Evolutionary conservation across 2,888 invertebrate species (phyloP).

Genomic region (Tuberolachnus salignus): DNA sequence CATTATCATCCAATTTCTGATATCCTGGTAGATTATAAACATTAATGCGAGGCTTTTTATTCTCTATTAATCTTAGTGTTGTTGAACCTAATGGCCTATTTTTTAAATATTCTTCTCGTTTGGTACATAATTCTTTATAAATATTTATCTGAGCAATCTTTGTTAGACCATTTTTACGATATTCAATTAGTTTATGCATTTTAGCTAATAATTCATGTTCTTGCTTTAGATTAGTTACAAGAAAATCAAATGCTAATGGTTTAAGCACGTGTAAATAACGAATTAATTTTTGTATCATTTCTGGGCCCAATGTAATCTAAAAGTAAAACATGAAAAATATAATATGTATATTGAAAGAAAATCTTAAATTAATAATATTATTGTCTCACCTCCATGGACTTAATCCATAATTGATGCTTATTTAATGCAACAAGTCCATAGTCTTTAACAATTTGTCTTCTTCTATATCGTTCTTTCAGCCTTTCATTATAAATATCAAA

Average conservation of each 20-base stretch:
- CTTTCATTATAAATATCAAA: slow-evolving; percentile 78
- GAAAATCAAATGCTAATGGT: slow-evolving; percentile 75
- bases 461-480: slow-evolving; percentile 74
- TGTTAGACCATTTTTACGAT: slow-evolving; percentile 51
- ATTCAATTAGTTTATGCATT: slow-evolving; percentile 57
- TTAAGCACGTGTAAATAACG: slow-evolving; percentile 78
- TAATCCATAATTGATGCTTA: slow-evolving; percentile 70
- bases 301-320: slow-evolving; percentile 67
- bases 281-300: slow-evolving; percentile 68
- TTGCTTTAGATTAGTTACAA: slow-evolving; percentile 77
- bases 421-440: slow-evolving; percentile 81
- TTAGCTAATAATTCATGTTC: slow-evolving; percentile 62
- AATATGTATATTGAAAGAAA: slow-evolving; percentile 62
- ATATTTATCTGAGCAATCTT: slow-evolving; percentile 38
- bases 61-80: slow-evolving; percentile 30
- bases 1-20: slow-evolving; percentile 73
- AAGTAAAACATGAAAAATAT: slow-evolving; percentile 67
- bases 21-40: slow-evolving; percentile 79
- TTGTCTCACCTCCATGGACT: slow-evolving; percentile 39
- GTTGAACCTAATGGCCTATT: slow-evolving; percentile 15
- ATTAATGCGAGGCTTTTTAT: slow-evolving; percentile 67
- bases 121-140: slow-evolving; percentile 56
- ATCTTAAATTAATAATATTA: neutral
- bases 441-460: slow-evolving; percentile 74
- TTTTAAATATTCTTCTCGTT: slow-evolving; percentile 49